Percentiles rank a stretch among this genome's conserved stretches.
Evolutionary conservation across 2,113 vertebrate species (phyloP).

Genomic region (Podarcis cretensis): DNA sequence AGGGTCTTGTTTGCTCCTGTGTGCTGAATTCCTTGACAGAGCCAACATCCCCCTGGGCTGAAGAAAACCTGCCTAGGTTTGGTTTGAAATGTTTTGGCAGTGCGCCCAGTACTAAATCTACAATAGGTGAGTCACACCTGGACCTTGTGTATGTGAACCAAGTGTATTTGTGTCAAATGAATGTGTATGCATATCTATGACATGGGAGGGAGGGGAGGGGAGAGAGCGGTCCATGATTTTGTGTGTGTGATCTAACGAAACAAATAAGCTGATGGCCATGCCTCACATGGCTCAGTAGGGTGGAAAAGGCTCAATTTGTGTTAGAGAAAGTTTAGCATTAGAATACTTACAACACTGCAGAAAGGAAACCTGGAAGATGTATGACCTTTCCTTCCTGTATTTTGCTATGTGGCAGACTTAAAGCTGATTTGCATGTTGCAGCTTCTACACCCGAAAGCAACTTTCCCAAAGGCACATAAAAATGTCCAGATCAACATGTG

Average conservation of each 20-base stretch:
- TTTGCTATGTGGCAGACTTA: neutral
- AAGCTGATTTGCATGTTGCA: neutral
- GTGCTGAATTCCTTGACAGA: conserved; percentile 17
- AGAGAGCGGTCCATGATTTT: neutral
- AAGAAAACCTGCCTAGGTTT: conserved; percentile 30
- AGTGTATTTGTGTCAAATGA: conserved; percentile 24
- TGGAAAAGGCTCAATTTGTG: no score
- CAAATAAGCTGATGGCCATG: neutral
- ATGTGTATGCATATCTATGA: conserved; percentile 15
- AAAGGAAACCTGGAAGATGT: neutral
- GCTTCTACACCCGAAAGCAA: neutral
- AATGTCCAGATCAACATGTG: neutral
- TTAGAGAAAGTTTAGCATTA: neutral
- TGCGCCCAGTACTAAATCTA: conserved; percentile 21
- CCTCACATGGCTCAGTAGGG: neutral
- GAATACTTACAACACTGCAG: neutral
- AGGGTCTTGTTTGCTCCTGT: conserved; percentile 19
- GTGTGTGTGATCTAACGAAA: neutral
- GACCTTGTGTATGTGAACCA: conserved; percentile 4
- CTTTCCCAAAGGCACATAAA: neutral
- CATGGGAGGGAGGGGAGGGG: neutral
- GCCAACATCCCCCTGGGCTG: conserved; percentile 30
- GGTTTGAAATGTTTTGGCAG: conserved; percentile 29
- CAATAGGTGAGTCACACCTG: conserved; percentile 34
- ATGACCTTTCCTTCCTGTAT: neutral